Base-by-base conservation (phyloP, 2,888 invertebrate species). In the Hirtodrosophila confusa region DNA sequence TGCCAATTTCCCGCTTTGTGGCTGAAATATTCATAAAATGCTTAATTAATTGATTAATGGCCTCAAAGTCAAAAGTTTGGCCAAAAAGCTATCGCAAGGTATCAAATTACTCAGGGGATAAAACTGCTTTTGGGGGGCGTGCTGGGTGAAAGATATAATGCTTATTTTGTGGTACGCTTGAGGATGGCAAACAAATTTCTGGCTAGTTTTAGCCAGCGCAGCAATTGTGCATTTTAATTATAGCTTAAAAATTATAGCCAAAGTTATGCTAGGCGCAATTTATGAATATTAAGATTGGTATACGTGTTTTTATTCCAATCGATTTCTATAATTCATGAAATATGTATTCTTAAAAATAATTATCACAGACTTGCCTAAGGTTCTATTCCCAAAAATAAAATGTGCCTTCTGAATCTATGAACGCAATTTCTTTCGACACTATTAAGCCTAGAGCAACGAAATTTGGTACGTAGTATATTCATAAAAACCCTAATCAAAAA, bases 1-100 rank as follows among this genome's bases (percentile, higher is more conserved):
- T 77, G 74, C 71, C 68, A 62, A 63, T 73, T 74, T 70, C 48
- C 54, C 50, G 49, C 53, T 69, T 48, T 67, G 62, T 61, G 66
- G 71, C 62, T 82, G 47, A 84, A 88, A 77, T 85, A 84, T 87
- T 84, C 87, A 88, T 87, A 84, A 86, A 76, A 82, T 85, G 74
- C 75, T 70, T 87, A 88, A 88, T 88, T 88, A 87, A 88, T 88
- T 88, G 88, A 88, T 88, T 87, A 88, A 88, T 88, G 87, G 78
- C 71, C 77, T 71, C 58, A 71, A 78, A 83, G 78, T 65, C 75
- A 74, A 67, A 76, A 83, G 80, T 78, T 76, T 64, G 47, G 31
- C 70, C 68, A 64, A 60, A 71, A 77, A 61, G 76, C 65, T 67
- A 76, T 57, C 55, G 61, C 64, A 68, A 69, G 78, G 78, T 76